A percentile compares a stretch with the other conserved stretches of the same genome.
Conservation (phyloP, 2,113 vertebrate species). For the Caranx melampygus region DNA sequence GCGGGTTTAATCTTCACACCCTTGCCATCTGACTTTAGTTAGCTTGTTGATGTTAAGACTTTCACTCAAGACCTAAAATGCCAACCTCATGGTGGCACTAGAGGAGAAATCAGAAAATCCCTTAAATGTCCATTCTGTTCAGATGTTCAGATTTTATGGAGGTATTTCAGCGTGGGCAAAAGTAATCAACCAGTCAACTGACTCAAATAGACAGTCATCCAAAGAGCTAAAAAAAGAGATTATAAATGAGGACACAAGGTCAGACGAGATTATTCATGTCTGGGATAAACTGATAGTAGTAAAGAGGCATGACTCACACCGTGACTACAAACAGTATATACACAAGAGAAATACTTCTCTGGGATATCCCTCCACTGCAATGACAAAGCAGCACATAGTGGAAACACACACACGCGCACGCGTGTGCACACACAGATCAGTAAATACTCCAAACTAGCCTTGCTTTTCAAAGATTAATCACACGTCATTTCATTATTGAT, state of each 20-base stretch:
- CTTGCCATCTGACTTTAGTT: neutral
- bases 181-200: too few relatives aligned
- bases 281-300: neutral
- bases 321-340: slow-evolving; percentile 18
- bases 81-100: too few relatives aligned
- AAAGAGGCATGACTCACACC: neutral
- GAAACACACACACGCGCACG: slow-evolving; percentile 27
- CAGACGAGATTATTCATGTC: neutral
- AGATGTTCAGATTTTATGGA: too few relatives aligned
- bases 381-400: slow-evolving; percentile 24
- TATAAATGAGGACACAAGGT: too few relatives aligned
- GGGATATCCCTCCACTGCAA: slow-evolving; percentile 33
- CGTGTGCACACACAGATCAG: slow-evolving; percentile 41
- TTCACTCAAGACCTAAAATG: too few relatives aligned
- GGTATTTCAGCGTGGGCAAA: too few relatives aligned
- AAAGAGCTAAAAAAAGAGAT: too few relatives aligned
- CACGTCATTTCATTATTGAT: slow-evolving; percentile 77
- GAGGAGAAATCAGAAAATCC: too few relatives aligned
- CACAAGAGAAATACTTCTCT: slow-evolving; percentile 13
- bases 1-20: neutral
- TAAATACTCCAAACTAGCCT: slow-evolving; percentile 42
- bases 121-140: too few relatives aligned
- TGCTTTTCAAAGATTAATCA: slow-evolving; percentile 79
- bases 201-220: too few relatives aligned
- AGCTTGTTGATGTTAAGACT: too few relatives aligned